Base-by-base conservation (phyloP, 2,888 invertebrate species). In the Thelaira solivaga region DNA sequence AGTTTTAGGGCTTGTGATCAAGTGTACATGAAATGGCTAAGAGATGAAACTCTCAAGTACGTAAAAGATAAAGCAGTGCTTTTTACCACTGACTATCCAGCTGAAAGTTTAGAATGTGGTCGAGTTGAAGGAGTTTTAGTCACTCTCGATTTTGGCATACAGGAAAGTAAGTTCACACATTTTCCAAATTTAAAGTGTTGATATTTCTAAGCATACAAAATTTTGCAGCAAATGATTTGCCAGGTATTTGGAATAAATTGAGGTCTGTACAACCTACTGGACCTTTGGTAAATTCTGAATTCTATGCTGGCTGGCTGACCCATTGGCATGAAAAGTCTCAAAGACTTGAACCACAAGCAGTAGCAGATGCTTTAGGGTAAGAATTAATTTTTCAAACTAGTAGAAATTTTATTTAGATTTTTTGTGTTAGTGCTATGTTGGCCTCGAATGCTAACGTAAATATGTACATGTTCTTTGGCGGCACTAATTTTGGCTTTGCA, bases 391-490 rank as follows among this genome's bases (percentile, higher is more conserved):
- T n/a, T n/a, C n/a, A n/a, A n/a, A n/a, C n/a, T n/a, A n/a, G n/a
- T n/a, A n/a, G n/a, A n/a, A n/a, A n/a, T n/a, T n/a, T n/a, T n/a
- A n/a, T n/a, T n/a, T n/a, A n/a, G n/a, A n/a, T n/a, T n/a, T n/a
- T n/a, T n/a, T n/a, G n/a, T n/a, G n/a, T 8, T 55, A 90, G 90
- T 24, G 87, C 89, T 18, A 92, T 94, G 88, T 86, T 94, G 0
- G 86, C 89, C 13, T 85, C 88, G 43, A 89, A 89, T 11, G 90
- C 91, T 43, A 90, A 93, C 51, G 92, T 97, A 31, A 97, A 96
- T 85, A 92, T 97, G 79, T 98, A 97, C 88, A 95, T 97, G 94
- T 97, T 96, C 89, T 94, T 93, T 84, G 97, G 97, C 11, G 97
- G 97, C 53, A 95, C 95, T 2, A 96, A 95, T 86, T 95, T 94